Evolutionary conservation across 2,113 vertebrate genomes (phyloP).

Genomic region (Corvus cornix): DNA sequence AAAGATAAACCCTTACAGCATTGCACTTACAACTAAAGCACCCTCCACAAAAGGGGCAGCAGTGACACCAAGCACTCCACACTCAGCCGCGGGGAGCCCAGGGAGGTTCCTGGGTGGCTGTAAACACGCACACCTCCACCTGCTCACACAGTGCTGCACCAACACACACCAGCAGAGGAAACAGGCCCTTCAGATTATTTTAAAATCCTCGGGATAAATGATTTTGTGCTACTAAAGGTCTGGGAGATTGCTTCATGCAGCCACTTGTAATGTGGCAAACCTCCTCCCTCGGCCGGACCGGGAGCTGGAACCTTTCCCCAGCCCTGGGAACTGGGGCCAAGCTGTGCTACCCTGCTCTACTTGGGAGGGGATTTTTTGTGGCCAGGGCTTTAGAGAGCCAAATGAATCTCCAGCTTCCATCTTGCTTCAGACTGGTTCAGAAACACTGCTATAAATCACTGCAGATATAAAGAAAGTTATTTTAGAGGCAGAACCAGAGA

Average conservation of each 20-base stretch:
- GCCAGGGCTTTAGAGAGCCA: background rate
- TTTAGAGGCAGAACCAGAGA: background rate
- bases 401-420: background rate
- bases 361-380: background rate
- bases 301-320: background rate
- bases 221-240: conserved; percentile 38
- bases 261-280: background rate
- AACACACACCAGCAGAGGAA: background rate
- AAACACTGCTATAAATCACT: background rate
- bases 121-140: background rate
- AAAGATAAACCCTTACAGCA: background rate
- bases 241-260: background rate
- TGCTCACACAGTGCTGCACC: background rate
- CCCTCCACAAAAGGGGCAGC: background rate
- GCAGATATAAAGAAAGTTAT: background rate
- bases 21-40: background rate
- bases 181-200: background rate
- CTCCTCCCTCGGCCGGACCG: background rate
- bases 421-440: background rate
- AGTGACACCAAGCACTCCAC: rapidly evolving
- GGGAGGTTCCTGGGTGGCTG: background rate
- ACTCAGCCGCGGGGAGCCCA: rapidly evolving
- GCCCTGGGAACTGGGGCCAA: background rate
- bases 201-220: background rate
- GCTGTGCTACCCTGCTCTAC: background rate